These are phyloP conservation scores for Geopemphigus sp. DNA, from an alignment of 1,140 invertebrate genomes.

Conservation along the genomic window DNA sequence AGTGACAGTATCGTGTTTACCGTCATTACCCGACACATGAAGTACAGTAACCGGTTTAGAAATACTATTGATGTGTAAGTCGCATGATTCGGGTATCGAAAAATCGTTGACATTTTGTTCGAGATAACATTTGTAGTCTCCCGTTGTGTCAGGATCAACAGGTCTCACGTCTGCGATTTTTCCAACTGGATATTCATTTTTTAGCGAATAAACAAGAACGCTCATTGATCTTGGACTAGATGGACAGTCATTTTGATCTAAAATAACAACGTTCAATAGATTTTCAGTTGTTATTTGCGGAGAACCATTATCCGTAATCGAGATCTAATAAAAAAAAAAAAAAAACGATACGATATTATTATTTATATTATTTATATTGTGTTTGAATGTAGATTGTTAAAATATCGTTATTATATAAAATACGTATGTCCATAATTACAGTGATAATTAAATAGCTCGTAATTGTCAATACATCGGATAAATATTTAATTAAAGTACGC, in stretches of 20 bases:
- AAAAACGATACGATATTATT: neutral
- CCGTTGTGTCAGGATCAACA: constrained; percentile 82
- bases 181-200: constrained; percentile 67
- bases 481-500: too few species aligned
- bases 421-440: too few species aligned
- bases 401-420: too few species aligned
- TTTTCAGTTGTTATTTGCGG: constrained; percentile 79
- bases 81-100: constrained; percentile 65
- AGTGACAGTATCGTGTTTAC: constrained; percentile 76
- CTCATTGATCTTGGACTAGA: constrained; percentile 79
- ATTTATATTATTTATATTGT: neutral
- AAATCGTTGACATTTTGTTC: constrained; percentile 59
- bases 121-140: constrained; percentile 82
- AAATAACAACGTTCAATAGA: constrained; percentile 71
- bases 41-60: constrained; percentile 68
- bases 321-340: constrained; percentile 59
- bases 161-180: constrained; percentile 89
- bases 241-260: constrained; percentile 90
- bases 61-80: constrained; percentile 70
- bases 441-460: too few species aligned
- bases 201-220: constrained; percentile 76
- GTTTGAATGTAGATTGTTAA: too few species aligned
- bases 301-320: constrained; percentile 84
- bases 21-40: constrained; percentile 83
- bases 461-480: too few species aligned